Evolutionary conservation across 2,888 invertebrate species (phyloP), one percentile per base, ranked within the genome.

Genomic region (Margaritifera margaritifera): DNA sequence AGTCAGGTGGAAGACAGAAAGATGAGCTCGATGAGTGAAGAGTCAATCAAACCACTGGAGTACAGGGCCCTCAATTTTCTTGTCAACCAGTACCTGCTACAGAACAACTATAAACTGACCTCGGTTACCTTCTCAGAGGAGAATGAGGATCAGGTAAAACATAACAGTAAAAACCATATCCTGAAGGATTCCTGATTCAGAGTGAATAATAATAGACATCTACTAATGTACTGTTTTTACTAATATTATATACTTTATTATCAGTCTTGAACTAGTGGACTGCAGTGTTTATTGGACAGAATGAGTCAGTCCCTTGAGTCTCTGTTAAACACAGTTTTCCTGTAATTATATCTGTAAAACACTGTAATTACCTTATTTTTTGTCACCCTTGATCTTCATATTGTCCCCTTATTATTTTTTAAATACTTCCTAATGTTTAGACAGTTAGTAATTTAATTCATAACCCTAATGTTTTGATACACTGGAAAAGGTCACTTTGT

Each of bases 111-210:
- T 88, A 96, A 96, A 90, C 90, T 96, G 27, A 95, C 96, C 4
- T 95, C 96, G 0, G 95, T 96, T 73, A 96, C 96, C 62, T 96
- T 96, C 90, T 94, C 95, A 54, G 96, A 96, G 92, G 96, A 96
- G 91, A 96, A 95, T 91, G 95, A 95, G 86, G 93, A 95, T 89
- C 96, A 96, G 92, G 94, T 94, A 72, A 55, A 53, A 52, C n/a
- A 8, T 25, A n/a, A 42, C 42, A 42, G 42, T 42, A 15, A n/a
- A 27, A 63, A 19, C 15, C 11, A 20, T 25, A 52, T 66, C 25
- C 22, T 64, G 19, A 56, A 52, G 20, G 22, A 19, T 63, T 22
- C 42, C 15, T 59, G 1, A 8, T 59, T 8, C 52, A 20, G 5
- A 18, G n/a, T 55, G 22, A 11, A 24, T 6, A 51, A 25, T 22